A percentile compares a stretch with the other conserved stretches of the same genome.
These are phyloP conservation scores for Himalopsyche phryganea DNA, from an alignment of 1,140 invertebrate genomes.

Conservation along the genomic window DNA sequence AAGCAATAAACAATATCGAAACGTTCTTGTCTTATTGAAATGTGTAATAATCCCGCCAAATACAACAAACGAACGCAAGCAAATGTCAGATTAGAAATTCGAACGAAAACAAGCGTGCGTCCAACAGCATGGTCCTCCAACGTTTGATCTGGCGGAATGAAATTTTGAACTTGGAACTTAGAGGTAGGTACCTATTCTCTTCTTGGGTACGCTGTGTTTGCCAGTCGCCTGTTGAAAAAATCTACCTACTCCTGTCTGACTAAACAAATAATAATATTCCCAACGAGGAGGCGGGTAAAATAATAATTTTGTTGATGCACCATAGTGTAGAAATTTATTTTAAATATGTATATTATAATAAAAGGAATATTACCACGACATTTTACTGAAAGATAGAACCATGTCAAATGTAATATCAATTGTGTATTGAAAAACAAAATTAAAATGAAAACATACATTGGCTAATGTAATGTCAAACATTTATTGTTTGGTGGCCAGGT, in stretches of 20 bases:
- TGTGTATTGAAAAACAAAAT: no score
- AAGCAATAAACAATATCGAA: no score
- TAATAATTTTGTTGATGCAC: background rate
- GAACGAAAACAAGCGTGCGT: background rate
- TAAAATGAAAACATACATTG: no score
- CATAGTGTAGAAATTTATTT: background rate
- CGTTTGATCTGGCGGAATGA: background rate
- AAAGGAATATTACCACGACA: no score
- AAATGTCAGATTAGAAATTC: background rate
- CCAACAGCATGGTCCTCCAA: background rate
- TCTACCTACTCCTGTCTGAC: conserved; percentile 18
- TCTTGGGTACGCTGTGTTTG: conserved; percentile 1
- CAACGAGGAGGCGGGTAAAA: conserved; percentile 30
- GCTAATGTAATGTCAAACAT: no score
- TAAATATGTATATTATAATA: no score
- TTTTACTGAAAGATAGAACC: no score
- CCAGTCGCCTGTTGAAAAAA: conserved; percentile 3
- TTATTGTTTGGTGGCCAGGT: no score
- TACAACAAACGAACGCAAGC: background rate
- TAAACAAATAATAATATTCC: conserved; percentile 35
- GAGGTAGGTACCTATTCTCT: background rate
- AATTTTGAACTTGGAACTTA: conserved; percentile 9
- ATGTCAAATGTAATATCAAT: no score
- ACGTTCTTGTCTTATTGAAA: no score
- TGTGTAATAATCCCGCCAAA: conserved; percentile 8